Base-by-base conservation (phyloP, 2,113 vertebrate species). In the Notarius quadriscutis region DNA sequence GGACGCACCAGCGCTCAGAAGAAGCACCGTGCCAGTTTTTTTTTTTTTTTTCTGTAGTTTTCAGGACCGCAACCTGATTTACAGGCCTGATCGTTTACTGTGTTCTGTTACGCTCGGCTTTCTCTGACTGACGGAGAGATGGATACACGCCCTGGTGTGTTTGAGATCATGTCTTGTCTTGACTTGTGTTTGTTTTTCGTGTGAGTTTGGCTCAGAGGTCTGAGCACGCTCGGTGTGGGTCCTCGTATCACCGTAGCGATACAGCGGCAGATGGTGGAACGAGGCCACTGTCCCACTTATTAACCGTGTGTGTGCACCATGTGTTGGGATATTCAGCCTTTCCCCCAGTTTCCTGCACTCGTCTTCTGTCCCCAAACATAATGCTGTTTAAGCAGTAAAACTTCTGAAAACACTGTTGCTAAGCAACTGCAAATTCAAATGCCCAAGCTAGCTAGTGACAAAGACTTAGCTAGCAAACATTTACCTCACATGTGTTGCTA, bases 111-210 rank as follows among this genome's bases (percentile, higher is more conserved):
- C 1, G 1, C n/a, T 34, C 27, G 0, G 10, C 41, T 65, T 86
- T 67, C 34, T 72, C 5, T n/a, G 15, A 57, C 17, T 51, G 62
- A 25, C 3, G 7, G 78, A 55, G 58, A 77, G 80, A 34, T 7
- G 7, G 71, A 51, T 50, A 87, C 30, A 82, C 83, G 15, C 27
- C 81, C 84, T 75, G 74, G 25, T 48, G 18, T 81, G 63, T 91
- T 80, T 34, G 75, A 84, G 90, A 88, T 93, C 94, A 86, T 93
- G 95, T 89, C 93, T 90, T 83, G 89, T 92, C 94, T 92, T 93
- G 94, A 94, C 72, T 81, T 8, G 79, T 41, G 78, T 30, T 58
- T 30, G n/a, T 60, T 80, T 58, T 34, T 2, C 18, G 55, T 41
- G 30, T 30, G 14, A 41, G 79, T 60, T 81, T 81, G 57, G 10